A percentile compares a stretch with the other conserved stretches of the same genome.
phyloP scores from a whole-genome alignment of 2,797 vertebrate species.

The Furcifer pardalis region DNA sequence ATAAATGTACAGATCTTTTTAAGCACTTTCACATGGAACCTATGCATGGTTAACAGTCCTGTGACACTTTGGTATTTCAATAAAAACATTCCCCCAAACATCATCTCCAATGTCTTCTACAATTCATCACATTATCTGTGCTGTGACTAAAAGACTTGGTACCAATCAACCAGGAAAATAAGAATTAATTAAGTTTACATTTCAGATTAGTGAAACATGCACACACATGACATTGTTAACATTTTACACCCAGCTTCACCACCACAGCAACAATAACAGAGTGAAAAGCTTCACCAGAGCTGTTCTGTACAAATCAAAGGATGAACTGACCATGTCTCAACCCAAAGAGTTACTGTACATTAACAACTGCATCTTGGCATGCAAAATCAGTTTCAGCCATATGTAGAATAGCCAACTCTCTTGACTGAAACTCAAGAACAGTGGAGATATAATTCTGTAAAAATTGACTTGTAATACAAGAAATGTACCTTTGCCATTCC shows the following conservation, averaged over 20 bases:
- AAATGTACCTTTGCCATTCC: neutral
- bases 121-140: neutral
- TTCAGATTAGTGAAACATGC: neutral
- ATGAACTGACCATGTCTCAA: neutral
- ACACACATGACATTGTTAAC: neutral
- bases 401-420: neutral
- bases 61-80: neutral
- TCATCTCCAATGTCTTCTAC: neutral
- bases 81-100: neutral
- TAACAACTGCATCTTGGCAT: neutral
- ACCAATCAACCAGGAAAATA: neutral
- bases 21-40: neutral
- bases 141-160: neutral
- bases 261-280: neutral
- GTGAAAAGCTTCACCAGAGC: neutral
- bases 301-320: neutral
- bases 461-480: neutral
- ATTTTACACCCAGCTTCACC: neutral
- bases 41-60: neutral
- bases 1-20: neutral
- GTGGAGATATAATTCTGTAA: neutral
- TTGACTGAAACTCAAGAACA: neutral
- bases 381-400: neutral
- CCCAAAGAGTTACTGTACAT: neutral
- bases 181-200: neutral